phyloP scores from a whole-genome alignment of 2,797 vertebrate species.

The Anomalospiza imberbis region DNA sequence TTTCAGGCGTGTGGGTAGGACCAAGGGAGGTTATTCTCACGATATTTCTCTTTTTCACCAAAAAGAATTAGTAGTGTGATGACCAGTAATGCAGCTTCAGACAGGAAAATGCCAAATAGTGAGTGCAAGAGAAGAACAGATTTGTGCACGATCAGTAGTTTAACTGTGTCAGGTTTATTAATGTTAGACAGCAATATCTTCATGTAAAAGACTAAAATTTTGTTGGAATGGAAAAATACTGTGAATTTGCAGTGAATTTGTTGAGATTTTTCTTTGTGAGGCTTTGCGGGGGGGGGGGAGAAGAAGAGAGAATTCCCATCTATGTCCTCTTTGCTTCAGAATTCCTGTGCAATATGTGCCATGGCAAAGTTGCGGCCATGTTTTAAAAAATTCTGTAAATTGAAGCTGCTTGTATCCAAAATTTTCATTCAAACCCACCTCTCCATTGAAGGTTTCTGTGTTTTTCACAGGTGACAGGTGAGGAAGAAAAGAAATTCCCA shows the following conservation, averaged over 20 bases:
- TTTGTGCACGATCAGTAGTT: background rate
- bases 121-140: background rate
- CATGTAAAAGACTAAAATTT: background rate
- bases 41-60: background rate
- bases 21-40: background rate
- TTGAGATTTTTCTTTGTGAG: background rate
- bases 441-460: background rate
- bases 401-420: background rate
- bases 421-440: background rate
- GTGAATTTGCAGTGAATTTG: background rate
- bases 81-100: background rate
- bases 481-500: background rate
- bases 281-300: rapidly evolving
- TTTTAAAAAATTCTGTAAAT: background rate
- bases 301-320: background rate
- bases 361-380: background rate
- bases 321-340: background rate
- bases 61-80: background rate
- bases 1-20: background rate
- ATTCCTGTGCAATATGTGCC: background rate
- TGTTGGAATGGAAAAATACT: background rate
- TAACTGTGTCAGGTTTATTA: background rate
- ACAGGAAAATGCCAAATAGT: background rate
- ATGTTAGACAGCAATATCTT: background rate
- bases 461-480: background rate